Percentiles rank a stretch among this genome's conserved stretches.
Evolutionary conservation across 2,797 vertebrate genomes (phyloP).

Genomic region (Brachyrhaphis roseni): DNA sequence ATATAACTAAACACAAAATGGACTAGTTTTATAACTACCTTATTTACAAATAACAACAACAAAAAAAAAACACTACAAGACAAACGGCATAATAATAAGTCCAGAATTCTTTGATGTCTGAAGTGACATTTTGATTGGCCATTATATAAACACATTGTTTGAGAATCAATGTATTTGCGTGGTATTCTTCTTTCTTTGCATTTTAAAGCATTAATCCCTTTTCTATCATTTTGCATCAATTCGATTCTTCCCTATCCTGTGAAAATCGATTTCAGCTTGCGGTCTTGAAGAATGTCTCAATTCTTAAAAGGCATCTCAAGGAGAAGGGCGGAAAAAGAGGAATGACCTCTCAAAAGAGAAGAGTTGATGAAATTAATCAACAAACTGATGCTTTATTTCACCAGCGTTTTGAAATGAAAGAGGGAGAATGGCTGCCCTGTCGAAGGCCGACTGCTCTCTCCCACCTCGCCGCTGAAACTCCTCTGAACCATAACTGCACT

Average conservation of each 20-base stretch:
- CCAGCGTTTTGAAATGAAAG: slow-evolving; percentile 2
- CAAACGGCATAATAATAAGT: neutral
- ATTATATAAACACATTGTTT: neutral
- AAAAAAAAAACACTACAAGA: neutral
- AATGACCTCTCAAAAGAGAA: neutral
- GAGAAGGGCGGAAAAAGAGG: neutral
- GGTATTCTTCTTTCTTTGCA: no score
- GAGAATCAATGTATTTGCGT: neutral
- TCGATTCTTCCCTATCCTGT: neutral
- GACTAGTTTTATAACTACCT: neutral
- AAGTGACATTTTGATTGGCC: neutral
- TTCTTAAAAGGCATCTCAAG: slow-evolving; percentile 18
- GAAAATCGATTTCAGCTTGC: slow-evolving; percentile 5
- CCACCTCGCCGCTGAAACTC: neutral
- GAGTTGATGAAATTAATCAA: slow-evolving; percentile 9
- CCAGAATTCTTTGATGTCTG: neutral
- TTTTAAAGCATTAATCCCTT: neutral
- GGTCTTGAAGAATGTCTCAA: slow-evolving; percentile 15
- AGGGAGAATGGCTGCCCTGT: neutral
- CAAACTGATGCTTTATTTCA: slow-evolving; percentile 5
- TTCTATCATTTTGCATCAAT: slow-evolving; percentile 5
- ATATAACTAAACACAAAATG: neutral
- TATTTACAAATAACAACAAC: neutral
- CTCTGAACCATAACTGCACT: slow-evolving; percentile 4
- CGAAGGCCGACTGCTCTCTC: neutral